Base-by-base conservation (phyloP, 1,140 invertebrate genomes). In the Megalonaias nervosa region DNA sequence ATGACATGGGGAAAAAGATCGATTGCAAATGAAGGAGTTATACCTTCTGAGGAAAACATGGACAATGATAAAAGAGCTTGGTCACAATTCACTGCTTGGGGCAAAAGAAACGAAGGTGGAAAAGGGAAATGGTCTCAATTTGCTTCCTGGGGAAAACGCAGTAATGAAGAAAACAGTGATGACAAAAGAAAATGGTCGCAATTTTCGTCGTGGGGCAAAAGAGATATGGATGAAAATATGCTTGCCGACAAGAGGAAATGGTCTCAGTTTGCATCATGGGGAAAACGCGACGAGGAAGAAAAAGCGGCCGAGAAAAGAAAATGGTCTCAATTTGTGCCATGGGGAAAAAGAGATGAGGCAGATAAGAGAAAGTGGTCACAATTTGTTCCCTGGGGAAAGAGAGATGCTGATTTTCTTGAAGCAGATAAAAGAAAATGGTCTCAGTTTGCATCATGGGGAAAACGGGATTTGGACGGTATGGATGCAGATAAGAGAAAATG, bases 221-320 rank as follows among this genome's bases (percentile, higher is more conserved):
- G 71, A 38, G 57, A 72, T 13, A 19, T 23, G 23, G 55, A 19
- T 56, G 67, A 70, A 11, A 12, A 15, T 38, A 55, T 26, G 56
- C 5, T 4, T 56, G 0, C 48, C 17, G 31, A 56, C 38, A 38
- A 19, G 16, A 55, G 38, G 56, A 70, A 19, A 38, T 70, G 67
- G 67, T 70, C 21, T 19, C 64, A 77, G 15, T 77, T 77, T 77
- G 69, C 67, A 21, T 71, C 67, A 16, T 77, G 75, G 75, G 75
- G 75, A 6, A 77, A 77, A 71, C 57, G 75, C 15, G 19, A 55
- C 26, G 67, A 70, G 17, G 67, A n/a, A 5, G 21, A 31, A 15
- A 31, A 67, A 67, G 17, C 3, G 4, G 65, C 21, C n/a, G 19
- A 31, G 65, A 67, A 67, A 67, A 67, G 65, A 31, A 67, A 31